Percentiles rank a stretch among this genome's conserved stretches.
phyloP scores from a whole-genome alignment of 30 jellyfish, hydroid and myxozoan species.

The Pseudorhiza aurosa region DNA sequence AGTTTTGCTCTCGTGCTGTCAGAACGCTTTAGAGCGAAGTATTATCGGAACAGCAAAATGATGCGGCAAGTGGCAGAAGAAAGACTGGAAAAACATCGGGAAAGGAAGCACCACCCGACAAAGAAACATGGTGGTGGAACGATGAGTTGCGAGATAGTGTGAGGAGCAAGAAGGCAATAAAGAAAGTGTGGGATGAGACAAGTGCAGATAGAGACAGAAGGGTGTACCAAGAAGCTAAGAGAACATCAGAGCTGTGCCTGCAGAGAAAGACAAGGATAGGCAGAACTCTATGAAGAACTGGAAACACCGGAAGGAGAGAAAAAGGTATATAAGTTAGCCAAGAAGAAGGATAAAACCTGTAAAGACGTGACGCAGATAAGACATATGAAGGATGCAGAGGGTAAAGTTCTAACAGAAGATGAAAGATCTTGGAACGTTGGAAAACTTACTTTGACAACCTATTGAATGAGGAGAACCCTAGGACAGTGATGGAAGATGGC shows the following conservation, averaged over 20 bases:
- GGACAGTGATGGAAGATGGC: background rate
- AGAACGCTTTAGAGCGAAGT: too few relatives aligned
- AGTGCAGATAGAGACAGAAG: background rate
- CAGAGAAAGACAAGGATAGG: background rate
- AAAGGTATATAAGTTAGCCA: background rate
- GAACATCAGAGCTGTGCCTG: conserved; percentile 6
- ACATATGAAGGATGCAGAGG: background rate
- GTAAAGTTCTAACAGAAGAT: conserved; percentile 3
- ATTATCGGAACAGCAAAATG: too few relatives aligned
- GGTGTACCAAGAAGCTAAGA: conserved; percentile 1
- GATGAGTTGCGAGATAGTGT: background rate
- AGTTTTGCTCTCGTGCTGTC: too few relatives aligned
- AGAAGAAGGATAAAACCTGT: conserved; percentile 9
- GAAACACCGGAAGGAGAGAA: background rate
- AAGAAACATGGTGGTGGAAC: conserved; percentile 30
- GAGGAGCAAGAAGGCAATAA: background rate
- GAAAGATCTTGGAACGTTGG: conserved; percentile 7
- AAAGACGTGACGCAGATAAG: background rate
- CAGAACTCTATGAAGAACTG: background rate
- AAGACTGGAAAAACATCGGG: too few relatives aligned
- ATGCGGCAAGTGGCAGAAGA: too few relatives aligned
- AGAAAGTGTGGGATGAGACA: background rate
- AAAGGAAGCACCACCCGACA: background rate
- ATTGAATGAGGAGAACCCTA: conserved; percentile 22
- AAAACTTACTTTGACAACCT: conserved; percentile 5